These are phyloP conservation scores for Siphlonurus alternatus DNA, from an alignment of 2,888 invertebrate species.

Conservation along the genomic window DNA sequence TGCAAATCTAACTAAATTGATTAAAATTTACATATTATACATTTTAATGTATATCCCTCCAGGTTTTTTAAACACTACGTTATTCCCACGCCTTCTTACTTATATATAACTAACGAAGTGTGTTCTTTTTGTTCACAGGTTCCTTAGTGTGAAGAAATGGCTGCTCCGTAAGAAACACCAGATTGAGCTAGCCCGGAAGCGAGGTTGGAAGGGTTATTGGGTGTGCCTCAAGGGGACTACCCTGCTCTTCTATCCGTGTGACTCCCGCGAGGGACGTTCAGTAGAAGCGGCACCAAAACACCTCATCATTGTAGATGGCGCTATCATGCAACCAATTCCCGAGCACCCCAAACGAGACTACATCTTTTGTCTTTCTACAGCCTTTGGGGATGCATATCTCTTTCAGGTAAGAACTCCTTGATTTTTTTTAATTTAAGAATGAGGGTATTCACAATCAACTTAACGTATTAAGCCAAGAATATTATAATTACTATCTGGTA, in stretches of 20 bases:
- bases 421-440: not conserved
- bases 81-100: too few relatives aligned
- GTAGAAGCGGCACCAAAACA: slow-evolving; percentile 90
- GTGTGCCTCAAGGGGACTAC: slow-evolving; percentile 95
- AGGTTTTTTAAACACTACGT: too few relatives aligned
- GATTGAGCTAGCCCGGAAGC: slow-evolving; percentile 85
- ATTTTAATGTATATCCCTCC: too few relatives aligned
- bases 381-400: slow-evolving; percentile 93
- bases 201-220: slow-evolving; percentile 98
- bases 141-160: slow-evolving; percentile 97
- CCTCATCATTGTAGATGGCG: slow-evolving; percentile 88
- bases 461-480: too few relatives aligned
- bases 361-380: slow-evolving; percentile 95
- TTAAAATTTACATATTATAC: too few relatives aligned
- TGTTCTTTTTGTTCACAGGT: slow-evolving; percentile 39
- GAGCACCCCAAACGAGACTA: slow-evolving; percentile 96
- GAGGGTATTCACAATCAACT: too few relatives aligned
- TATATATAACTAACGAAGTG: not conserved
- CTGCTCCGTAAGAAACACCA: slow-evolving; percentile 89
- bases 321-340: slow-evolving; percentile 97
- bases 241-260: slow-evolving; percentile 87
- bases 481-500: too few relatives aligned
- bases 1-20: too few relatives aligned
- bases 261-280: slow-evolving; percentile 75
- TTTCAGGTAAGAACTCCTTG: slow-evolving; percentile 54